These are phyloP conservation scores for Argyrosomus japonicus DNA, from an alignment of 2,113 vertebrate species.

Conservation along the genomic window DNA sequence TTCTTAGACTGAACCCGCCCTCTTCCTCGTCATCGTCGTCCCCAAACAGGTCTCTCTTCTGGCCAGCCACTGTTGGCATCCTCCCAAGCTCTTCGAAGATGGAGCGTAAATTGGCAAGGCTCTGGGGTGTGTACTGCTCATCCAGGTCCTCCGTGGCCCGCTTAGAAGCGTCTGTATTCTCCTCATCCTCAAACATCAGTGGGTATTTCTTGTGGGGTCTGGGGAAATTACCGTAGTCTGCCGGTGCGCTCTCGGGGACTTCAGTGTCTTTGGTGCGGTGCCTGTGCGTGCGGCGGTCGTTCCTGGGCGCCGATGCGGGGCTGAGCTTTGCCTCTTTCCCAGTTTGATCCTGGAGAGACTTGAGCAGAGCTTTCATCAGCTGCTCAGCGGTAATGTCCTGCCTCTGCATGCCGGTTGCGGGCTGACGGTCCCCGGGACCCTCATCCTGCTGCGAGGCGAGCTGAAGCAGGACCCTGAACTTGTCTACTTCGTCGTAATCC, in stretches of 20 bases:
- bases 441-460: constrained; percentile 87
- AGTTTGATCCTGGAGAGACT: constrained; percentile 88
- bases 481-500: constrained; percentile 88
- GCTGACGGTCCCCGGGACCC: constrained; percentile 80
- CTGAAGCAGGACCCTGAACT: constrained; percentile 87
- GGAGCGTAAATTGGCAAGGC: constrained; percentile 93
- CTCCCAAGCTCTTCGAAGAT: constrained; percentile 96
- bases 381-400: constrained; percentile 90
- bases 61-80: constrained; percentile 84
- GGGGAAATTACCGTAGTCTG: constrained; percentile 88
- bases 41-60: constrained; percentile 86
- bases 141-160: constrained; percentile 96
- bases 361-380: constrained; percentile 90
- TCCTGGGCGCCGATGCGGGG: constrained; percentile 75
- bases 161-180: constrained; percentile 91
- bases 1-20: constrained; percentile 88
- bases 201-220: constrained; percentile 89
- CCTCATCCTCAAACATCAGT: constrained; percentile 90
- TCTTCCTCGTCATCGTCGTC: constrained; percentile 88
- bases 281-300: constrained; percentile 82
- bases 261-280: constrained; percentile 82
- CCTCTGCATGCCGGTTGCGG: constrained; percentile 76
- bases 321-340: constrained; percentile 84
- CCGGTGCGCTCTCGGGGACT: constrained; percentile 71
- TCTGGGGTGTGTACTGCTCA: constrained; percentile 97